These are phyloP conservation scores for Hemitrygon akajei DNA, from an alignment of 2,797 vertebrate genomes.

Conservation along the genomic window DNA sequence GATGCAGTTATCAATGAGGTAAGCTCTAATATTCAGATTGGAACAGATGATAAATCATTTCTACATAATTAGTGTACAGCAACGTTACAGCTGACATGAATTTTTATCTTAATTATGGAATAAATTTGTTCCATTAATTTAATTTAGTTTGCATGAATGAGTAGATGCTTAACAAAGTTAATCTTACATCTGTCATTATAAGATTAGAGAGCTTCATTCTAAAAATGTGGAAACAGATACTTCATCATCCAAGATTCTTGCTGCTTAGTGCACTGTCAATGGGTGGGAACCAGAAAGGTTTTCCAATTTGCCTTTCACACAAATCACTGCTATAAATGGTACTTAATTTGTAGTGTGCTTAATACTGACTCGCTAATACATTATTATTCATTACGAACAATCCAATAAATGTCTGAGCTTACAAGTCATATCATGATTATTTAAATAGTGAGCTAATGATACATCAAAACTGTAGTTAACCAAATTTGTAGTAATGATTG, in stretches of 20 bases:
- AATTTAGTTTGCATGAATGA: conserved; percentile 87
- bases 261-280: conserved; percentile 55
- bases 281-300: conserved; percentile 54
- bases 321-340: conserved; percentile 33
- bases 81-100: conserved; percentile 86
- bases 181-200: conserved; percentile 95
- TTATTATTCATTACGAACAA: conserved; percentile 31
- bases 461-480: conserved; percentile 33
- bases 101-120: conserved; percentile 95
- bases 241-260: conserved; percentile 53
- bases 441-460: conserved; percentile 35
- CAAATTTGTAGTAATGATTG: conserved; percentile 35
- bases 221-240: conserved; percentile 51
- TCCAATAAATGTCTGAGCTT: conserved; percentile 23
- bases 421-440: conserved; percentile 31
- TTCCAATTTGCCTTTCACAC: conserved; percentile 33
- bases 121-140: conserved; percentile 98
- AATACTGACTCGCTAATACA: conserved; percentile 20
- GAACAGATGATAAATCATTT: conserved; percentile 90
- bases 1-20: conserved; percentile 77
- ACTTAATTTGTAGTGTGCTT: conserved; percentile 35
- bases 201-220: conserved; percentile 59
- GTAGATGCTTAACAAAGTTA: conserved; percentile 90
- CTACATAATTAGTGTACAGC: conserved; percentile 89
- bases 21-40: conserved; percentile 79